phyloP scores from a whole-genome alignment of 2,113 vertebrate genomes.

The Phodopus roborovskii region DNA sequence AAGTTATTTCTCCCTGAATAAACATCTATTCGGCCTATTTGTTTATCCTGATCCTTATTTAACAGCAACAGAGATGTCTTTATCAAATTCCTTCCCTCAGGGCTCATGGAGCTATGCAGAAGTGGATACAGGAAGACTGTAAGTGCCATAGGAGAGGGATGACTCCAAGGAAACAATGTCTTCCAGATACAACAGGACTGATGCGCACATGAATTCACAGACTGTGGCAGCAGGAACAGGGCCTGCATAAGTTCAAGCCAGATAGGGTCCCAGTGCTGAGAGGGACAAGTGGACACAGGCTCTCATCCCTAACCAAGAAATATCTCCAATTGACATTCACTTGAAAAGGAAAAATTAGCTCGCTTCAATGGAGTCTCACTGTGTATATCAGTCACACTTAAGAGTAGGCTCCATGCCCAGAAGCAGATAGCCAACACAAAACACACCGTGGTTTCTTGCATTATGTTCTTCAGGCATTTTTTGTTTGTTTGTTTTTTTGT shows the following conservation, averaged over 20 bases:
- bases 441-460: not conserved
- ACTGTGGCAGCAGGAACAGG: not conserved
- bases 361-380: not conserved
- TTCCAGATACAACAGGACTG: not conserved
- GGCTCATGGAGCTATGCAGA: not conserved
- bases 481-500: not conserved
- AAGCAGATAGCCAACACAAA: not conserved
- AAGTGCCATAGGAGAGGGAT: not conserved
- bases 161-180: not conserved
- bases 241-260: not conserved
- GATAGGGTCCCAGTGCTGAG: not conserved
- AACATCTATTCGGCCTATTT: too few species aligned
- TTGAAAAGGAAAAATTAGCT: not conserved
- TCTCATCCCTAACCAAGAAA: not conserved
- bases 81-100: not conserved
- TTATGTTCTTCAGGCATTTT: not conserved
- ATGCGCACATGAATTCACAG: not conserved
- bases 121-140: not conserved
- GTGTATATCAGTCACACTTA: not conserved
- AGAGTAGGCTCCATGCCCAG: not conserved
- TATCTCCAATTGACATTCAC: not conserved
- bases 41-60: too few species aligned
- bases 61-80: too few species aligned
- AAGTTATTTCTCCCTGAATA: too few species aligned
- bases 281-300: not conserved